These are phyloP conservation scores for Sarcophaga peregrina DNA, from an alignment of 1,140 invertebrate species.

Conservation along the genomic window DNA sequence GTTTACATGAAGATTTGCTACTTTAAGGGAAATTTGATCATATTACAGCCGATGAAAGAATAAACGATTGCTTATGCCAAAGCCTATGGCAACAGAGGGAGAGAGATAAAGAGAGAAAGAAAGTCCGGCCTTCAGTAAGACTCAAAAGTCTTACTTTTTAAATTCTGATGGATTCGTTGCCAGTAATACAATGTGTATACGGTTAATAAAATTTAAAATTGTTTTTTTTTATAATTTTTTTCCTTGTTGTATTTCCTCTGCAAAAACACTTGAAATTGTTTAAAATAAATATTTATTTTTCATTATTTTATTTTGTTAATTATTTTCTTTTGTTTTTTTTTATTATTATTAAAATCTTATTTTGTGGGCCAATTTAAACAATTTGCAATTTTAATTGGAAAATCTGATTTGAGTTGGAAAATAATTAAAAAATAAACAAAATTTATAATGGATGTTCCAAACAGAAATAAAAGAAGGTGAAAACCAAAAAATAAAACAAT, in stretches of 20 bases:
- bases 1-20: conserved; percentile 37
- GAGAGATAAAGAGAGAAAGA: too few relatives aligned
- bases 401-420: too few relatives aligned
- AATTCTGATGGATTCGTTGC: not conserved
- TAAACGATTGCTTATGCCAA: too few relatives aligned
- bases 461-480: not conserved
- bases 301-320: not conserved
- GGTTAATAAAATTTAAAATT: conserved; percentile 20
- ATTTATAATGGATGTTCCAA: too few relatives aligned
- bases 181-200: not conserved
- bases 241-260: not conserved
- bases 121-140: too few relatives aligned
- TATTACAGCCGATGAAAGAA: too few relatives aligned
- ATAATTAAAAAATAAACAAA: too few relatives aligned
- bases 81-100: too few relatives aligned
- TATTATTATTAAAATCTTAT: too few relatives aligned
- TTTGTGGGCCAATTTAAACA: too few relatives aligned
- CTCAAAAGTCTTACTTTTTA: too few relatives aligned
- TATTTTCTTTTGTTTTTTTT: not conserved
- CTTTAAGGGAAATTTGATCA: conserved; percentile 19
- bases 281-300: conserved; percentile 15
- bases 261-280: not conserved
- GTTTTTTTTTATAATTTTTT: not conserved
- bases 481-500: not conserved
- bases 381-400: too few relatives aligned